Evolutionary conservation across 2,113 vertebrate genomes (phyloP), one percentile per base, ranked within the genome.

Genomic region (Cyanocitta stelleri): DNA sequence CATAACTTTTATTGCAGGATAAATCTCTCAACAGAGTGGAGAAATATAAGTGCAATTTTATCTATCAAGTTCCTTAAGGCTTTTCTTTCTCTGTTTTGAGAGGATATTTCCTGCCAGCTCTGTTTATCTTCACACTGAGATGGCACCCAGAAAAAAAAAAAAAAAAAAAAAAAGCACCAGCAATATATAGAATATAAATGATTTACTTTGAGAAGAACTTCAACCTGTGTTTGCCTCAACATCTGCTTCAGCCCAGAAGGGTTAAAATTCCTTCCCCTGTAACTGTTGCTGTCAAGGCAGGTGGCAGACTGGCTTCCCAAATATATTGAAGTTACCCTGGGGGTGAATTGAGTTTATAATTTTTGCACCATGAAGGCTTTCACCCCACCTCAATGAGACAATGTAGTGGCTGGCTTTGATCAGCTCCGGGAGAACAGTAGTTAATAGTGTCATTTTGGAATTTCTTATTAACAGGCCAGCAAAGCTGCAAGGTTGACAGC

Each of bases 401-500:
- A 9, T 61, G 18, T 35, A 32, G 35, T 44, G 44, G 11, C 13
- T 55, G 39, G 13, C 33, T 96, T 77, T 93, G 23, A 51, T 80
- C 44, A 46, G 58, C 14, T 75, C 35, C 76, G 81, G 85, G 35
- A 85, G 52, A 62, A 94, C 30, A 92, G 32, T 54, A 64, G 91
- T 91, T 91, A 95, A 96, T 52, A 78, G 20, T 86, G 51, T 92
- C 54, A 64, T 87, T 96, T 69, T 91, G 52, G 66, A 96, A 97
- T 92, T 93, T 94, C 78, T 95, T 93, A 95, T 96, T 97, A 97
- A 91, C 69, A 87, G 86, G 39, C 44, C 85, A 83, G 90, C 56
- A 85, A 90, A 95, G 91, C 81, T 66, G 86, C 91, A 93, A 94
- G 89, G 91, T 76, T 98, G 95, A 96, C 96, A 97, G 92, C 61